A percentile compares a stretch with the other conserved stretches of the same genome.
phyloP scores from a whole-genome alignment of 1,140 invertebrate species.

The Aphelinus certus region DNA sequence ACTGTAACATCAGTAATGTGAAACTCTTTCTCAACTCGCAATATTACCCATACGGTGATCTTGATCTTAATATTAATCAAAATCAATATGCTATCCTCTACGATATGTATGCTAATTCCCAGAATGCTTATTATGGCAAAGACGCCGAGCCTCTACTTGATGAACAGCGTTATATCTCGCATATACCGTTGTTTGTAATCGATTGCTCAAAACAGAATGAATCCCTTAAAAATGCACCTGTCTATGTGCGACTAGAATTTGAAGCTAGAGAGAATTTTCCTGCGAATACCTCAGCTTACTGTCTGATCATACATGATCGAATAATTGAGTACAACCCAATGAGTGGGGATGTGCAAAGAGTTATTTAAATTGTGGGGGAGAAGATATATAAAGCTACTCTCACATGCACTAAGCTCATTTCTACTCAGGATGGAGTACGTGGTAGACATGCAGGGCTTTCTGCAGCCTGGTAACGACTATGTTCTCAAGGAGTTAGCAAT shows the following conservation, averaged over 20 bases:
- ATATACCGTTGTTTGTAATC: slow-evolving; percentile 35
- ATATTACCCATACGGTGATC: slow-evolving; percentile 36
- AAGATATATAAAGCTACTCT: too few relatives aligned
- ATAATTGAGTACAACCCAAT: slow-evolving; percentile 38
- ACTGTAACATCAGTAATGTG: slow-evolving; percentile 17
- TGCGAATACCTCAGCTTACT: slow-evolving; percentile 38
- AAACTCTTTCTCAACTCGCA: slow-evolving; percentile 14
- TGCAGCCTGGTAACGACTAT: slow-evolving; percentile 34
- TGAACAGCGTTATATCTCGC: slow-evolving; percentile 8
- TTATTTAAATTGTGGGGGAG: neutral
- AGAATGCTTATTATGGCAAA: slow-evolving; percentile 24
- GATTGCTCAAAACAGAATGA: slow-evolving; percentile 42
- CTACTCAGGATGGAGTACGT: slow-evolving; percentile 29
- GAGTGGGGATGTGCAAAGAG: slow-evolving; percentile 29
- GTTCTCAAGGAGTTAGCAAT: slow-evolving; percentile 42
- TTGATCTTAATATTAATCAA: slow-evolving; percentile 47
- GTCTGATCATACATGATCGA: slow-evolving; percentile 41
- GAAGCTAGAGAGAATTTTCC: slow-evolving; percentile 23
- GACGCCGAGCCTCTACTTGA: neutral
- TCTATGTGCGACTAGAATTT: slow-evolving; percentile 39
- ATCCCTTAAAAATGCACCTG: slow-evolving; percentile 25
- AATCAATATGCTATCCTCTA: slow-evolving; percentile 45
- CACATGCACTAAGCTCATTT: too few relatives aligned
- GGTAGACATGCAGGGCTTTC: slow-evolving; percentile 41
- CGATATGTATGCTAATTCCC: slow-evolving; percentile 36